Evolutionary conservation across 2,113 vertebrate species (phyloP).

Genomic region (Cephalopholis sonnerati): DNA sequence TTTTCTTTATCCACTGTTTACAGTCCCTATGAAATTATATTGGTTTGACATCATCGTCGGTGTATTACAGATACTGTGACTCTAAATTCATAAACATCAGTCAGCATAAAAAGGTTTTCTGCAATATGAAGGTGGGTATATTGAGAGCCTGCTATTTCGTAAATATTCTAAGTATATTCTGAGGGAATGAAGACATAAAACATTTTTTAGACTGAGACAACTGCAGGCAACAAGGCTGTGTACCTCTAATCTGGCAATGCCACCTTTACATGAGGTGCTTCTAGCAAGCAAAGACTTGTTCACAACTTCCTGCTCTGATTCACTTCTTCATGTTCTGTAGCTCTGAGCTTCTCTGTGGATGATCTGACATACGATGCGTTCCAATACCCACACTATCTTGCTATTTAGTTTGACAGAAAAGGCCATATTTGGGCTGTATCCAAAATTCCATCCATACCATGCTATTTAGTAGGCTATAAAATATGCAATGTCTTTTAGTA

Average conservation of each 20-base stretch:
- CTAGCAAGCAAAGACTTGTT: not conserved
- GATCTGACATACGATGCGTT: no score
- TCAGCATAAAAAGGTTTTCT: not conserved
- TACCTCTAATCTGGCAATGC: not conserved
- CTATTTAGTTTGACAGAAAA: no score
- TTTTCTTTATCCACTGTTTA: not conserved
- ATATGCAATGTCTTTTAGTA: no score
- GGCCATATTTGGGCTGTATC: no score
- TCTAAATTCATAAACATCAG: slow-evolving; percentile 13
- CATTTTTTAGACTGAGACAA: not conserved
- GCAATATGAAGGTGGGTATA: not conserved
- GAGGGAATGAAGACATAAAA: not conserved
- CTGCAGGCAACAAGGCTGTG: not conserved
- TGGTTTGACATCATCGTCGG: not conserved
- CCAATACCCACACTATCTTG: no score
- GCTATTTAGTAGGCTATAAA: no score
- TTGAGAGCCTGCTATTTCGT: not conserved
- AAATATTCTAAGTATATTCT: not conserved
- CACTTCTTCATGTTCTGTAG: not conserved
- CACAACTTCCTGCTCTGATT: not conserved
- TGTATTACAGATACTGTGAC: not conserved
- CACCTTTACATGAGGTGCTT: no score
- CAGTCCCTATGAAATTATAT: not conserved
- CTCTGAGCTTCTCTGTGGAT: not conserved
- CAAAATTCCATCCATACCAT: no score